These are phyloP conservation scores for Ametastegia equiseti DNA, from an alignment of 2,888 invertebrate species.

Conservation along the genomic window DNA sequence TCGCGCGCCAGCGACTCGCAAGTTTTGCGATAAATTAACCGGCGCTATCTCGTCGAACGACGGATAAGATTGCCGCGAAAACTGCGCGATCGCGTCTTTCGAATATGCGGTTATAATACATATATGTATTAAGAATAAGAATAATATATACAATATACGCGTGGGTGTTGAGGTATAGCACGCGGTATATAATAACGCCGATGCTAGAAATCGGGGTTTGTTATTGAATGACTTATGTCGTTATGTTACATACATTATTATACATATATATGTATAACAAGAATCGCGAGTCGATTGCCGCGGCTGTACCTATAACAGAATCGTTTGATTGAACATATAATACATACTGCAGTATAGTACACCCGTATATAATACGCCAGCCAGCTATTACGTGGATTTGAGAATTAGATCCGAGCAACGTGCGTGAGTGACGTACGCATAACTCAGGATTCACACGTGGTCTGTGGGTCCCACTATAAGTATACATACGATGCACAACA, in stretches of 20 bases:
- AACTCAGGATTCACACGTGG: conserved; percentile 29
- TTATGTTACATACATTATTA: no score
- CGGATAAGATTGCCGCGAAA: conserved; percentile 67
- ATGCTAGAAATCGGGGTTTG: neutral
- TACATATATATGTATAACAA: no score
- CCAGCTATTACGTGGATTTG: neutral
- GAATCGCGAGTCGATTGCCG: no score
- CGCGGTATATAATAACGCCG: no score
- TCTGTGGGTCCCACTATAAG: neutral
- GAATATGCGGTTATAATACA: no score
- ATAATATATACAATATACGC: no score
- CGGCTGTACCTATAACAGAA: no score
- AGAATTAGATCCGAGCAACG: conserved; percentile 8
- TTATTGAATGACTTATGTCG: neutral
- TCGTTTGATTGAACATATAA: no score
- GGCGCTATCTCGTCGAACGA: conserved; percentile 62
- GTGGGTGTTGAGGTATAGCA: no score
- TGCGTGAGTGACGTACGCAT: conserved; percentile 18
- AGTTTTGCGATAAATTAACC: conserved; percentile 62
- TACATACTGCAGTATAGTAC: no score
- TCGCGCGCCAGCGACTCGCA: no score
- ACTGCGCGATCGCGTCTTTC: conserved; percentile 1
- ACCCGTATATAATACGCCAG: neutral
- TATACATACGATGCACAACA: neutral
- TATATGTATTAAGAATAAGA: no score